A percentile compares a stretch with the other conserved stretches of the same genome.
phyloP scores from a whole-genome alignment of 1,140 invertebrate species.

The Drosophila tani region DNA sequence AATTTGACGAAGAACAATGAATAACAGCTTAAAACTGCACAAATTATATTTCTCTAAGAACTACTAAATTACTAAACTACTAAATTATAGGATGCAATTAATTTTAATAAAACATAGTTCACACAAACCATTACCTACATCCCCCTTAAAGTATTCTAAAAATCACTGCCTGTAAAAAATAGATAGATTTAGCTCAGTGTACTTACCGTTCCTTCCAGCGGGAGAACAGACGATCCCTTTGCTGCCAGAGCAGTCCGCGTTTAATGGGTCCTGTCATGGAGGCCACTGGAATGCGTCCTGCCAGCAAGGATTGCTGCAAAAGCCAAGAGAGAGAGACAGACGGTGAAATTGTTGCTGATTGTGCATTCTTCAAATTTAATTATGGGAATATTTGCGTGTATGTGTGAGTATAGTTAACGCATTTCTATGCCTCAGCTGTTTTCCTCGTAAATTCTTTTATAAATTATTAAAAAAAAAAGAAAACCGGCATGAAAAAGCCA shows the following conservation, averaged over 20 bases:
- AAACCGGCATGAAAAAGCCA: slow-evolving; percentile 42
- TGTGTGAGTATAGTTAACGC: slow-evolving; percentile 25
- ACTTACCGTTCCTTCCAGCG: slow-evolving; percentile 88
- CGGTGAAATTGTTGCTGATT: slow-evolving; percentile 63
- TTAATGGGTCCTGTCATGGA: slow-evolving; percentile 86
- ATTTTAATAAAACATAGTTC: no score
- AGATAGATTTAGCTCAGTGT: not conserved
- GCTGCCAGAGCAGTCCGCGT: slow-evolving; percentile 89
- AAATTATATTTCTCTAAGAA: no score
- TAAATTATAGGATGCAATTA: no score
- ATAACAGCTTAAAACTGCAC: no score
- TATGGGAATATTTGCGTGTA: slow-evolving; percentile 38
- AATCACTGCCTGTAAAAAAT: not conserved
- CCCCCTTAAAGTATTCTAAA: not conserved
- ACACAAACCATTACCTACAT: no score
- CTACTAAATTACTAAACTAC: no score
- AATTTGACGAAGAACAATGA: no score
- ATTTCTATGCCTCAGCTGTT: slow-evolving; percentile 67
- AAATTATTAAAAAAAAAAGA: slow-evolving; percentile 62
- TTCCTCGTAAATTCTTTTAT: slow-evolving; percentile 69
- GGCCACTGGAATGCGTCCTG: slow-evolving; percentile 83
- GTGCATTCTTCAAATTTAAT: slow-evolving; percentile 66
- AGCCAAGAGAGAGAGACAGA: slow-evolving; percentile 13
- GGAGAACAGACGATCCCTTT: slow-evolving; percentile 88
- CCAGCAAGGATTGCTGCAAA: slow-evolving; percentile 85